Evolutionary conservation across 2,888 invertebrate species (phyloP), one percentile per base, ranked within the genome.

Genomic region (Chironomus tentans): DNA sequence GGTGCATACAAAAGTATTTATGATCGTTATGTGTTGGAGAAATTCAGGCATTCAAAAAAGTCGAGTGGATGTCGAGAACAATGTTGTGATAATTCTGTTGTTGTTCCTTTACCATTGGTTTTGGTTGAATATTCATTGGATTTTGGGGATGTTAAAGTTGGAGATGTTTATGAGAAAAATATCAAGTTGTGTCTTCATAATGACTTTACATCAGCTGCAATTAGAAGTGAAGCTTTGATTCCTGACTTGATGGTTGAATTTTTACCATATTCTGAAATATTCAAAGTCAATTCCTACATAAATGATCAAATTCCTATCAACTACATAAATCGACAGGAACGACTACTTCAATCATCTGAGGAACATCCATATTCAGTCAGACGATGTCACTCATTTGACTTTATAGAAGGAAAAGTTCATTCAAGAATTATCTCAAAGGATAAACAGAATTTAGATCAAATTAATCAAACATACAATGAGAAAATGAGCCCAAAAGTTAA

Each of bases 371-470:
- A 13, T 22, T 2, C 24, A 38, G 28, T 74, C n/a, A 74, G 65
- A 18, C 38, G 73, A 56, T 62, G 46, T 22, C 73, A 74, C 46
- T 74, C 73, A 18, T 74, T 74, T 47, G 73, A 74, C 46, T 74
- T 74, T 62, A 65, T 38, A 4, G 12, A n/a, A 28, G 73, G 21
- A 10, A 21, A 62, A 24, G 73, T 74, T 74, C 73, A 74, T 46
- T 21, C 65, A 1, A 38, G 71, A 15, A 15, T 22, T 0, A 18
- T 71, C 4, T 21, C 70, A 47, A 22, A 46, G 18, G 13, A 2
- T 1, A 18, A 21, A 4, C n/a, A 46, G 0, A n/a, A 71, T n/a
- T 56, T 56, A 6, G 56, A 24, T 13, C 1, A 71, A 22, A 71
- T 71, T n/a, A 18, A 70, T 48, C 70, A 18, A 21, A 21, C 22